Base-by-base conservation (phyloP, 2,888 invertebrate species). In the Schizotus pectinicornis region DNA sequence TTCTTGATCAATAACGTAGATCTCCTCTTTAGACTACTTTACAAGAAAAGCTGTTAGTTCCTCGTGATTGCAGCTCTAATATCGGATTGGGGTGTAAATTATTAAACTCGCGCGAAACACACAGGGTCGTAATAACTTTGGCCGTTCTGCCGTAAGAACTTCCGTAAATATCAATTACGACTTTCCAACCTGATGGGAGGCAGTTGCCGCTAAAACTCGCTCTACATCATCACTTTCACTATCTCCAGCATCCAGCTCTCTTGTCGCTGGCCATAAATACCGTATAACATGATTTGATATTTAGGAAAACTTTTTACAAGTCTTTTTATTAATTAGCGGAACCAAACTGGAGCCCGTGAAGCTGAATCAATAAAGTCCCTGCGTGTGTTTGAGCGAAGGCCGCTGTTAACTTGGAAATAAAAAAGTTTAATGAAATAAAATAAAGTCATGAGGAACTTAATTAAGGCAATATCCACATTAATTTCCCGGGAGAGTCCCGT, bases 391-490 rank as follows among this genome's bases (percentile, higher is more conserved):
- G 22, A 22, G 22, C 22, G 22, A 22, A 22, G 5, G 22, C 22
- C 22, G 22, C 22, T 22, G 22, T 22, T 22, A 22, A 22, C 32
- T n/a, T 39, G 31, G 41, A 54, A 11, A 38, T 47, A 54, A 59
- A 64, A 64, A 64, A 64, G 61, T 62, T 62, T 59, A 56, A 62
- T 58, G 56, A 55, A 63, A 63, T 61, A 61, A 65, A 65, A 59
- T 63, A 60, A 63, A 62, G 60, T 58, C 61, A 59, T 59, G 56
- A 38, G 54, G 58, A 61, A 65, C 56, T 60, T 65, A 63, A 65
- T 65, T 65, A 65, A 62, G 56, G 60, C 63, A 59, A 63, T 63
- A 63, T 65, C 60, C 61, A 59, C 63, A 64, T 61, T 66, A 64
- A 66, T 66, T 66, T 66, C 65, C 64, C 65, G 57, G 46, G 61